Evolutionary conservation across 2,797 vertebrate genomes (phyloP), one percentile per base, ranked within the genome.

Genomic region (Denticeps clupeoides): DNA sequence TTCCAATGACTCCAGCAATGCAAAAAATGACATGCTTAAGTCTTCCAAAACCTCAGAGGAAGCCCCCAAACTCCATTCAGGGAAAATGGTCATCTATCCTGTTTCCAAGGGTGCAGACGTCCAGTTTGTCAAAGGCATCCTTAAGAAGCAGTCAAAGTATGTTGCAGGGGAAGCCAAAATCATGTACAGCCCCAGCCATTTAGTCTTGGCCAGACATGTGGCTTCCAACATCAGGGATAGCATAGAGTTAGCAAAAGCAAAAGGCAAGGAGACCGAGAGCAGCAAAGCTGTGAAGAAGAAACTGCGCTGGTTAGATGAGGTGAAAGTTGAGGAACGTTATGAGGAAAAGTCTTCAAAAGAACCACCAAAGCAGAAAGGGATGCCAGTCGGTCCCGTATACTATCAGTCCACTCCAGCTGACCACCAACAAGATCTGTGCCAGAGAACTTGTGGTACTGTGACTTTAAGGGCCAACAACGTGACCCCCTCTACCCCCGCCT

Each of bases 241-340:
- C 43, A 63, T 95, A 45, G 92, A 94, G 56, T 47, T 94, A 50
- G 69, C 72, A 29, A 85, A 80, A 68, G 55, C 64, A 18, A 94
- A 80, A 68, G 61, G 52, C 4, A 82, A 70, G 54, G 57, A 58
- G 7, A 1, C 32, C 41, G 81, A 80, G 56, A 67, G 57, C 50
- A 78, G 69, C 62, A 83, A 67, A 56, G 47, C 27, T 0, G 28
- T 60, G 11, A 74, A 72, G 41, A 93, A 87, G 72, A 94, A 87
- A 55, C 61, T 97, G 22, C 81, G 83, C 19, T 95, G 91, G 91
- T 79, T 86, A 58, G 90, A 96, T 61, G 86, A 92, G 70, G 75
- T 77, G 7, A 56, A 62, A 29, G 23, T 37, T 21, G 54, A 60
- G 5, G 55, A 64, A 9, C 69, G 54, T 41, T 70, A 62, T 9